Conservation (phyloP, 2,888 invertebrate genomes). For the Acanthosepion pharaonis region DNA sequence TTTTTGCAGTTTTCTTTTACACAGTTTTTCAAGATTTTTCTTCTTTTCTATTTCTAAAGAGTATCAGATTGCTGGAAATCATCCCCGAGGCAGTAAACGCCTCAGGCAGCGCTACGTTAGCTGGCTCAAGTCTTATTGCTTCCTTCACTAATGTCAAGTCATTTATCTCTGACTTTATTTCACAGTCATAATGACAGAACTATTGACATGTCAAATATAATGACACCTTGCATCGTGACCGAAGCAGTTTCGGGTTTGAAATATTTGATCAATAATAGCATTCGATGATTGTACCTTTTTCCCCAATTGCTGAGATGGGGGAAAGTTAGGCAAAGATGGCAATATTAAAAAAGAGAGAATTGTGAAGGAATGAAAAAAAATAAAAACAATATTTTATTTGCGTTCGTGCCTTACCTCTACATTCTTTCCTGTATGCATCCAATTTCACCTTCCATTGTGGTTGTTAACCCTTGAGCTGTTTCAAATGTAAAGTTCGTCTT, state of each 20-base stretch:
- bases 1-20: neutral
- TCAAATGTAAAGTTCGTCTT: neutral
- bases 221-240: neutral
- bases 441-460: neutral
- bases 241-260: neutral
- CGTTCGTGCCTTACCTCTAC: neutral
- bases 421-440: neutral
- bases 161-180: neutral
- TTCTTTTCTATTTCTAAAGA: neutral
- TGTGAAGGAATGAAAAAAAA: neutral
- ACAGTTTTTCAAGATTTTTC: neutral
- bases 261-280: neutral
- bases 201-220: slow-evolving; percentile 6
- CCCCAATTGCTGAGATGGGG: neutral
- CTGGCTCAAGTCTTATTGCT: neutral
- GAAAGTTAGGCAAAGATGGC: neutral
- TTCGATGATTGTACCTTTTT: neutral
- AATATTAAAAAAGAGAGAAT: neutral
- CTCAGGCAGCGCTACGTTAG: neutral
- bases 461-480: neutral
- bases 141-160: neutral
- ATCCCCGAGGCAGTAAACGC: neutral
- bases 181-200: neutral
- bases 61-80: neutral
- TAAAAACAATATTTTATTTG: neutral